phyloP scores from a whole-genome alignment of 2,113 vertebrate genomes.

The Brachyhypopomus occidentalis region DNA sequence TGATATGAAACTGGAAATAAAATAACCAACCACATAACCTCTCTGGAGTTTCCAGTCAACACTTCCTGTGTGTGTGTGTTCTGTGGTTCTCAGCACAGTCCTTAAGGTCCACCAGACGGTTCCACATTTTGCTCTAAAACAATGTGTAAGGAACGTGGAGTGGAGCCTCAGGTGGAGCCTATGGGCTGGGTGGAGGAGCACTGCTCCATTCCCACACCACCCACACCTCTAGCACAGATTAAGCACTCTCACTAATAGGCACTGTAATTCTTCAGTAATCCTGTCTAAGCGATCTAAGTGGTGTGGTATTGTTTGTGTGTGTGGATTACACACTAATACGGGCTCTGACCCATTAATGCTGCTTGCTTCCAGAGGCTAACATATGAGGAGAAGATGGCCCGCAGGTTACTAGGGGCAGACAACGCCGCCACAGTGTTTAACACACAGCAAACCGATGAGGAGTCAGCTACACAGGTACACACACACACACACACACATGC shows the following conservation, averaged over 20 bases:
- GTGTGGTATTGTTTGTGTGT: constrained; percentile 23
- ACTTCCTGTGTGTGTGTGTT: too few species aligned
- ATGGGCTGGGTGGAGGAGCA: too few species aligned
- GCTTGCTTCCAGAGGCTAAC: constrained; percentile 89
- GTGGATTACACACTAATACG: constrained; percentile 70
- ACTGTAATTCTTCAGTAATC: background rate
- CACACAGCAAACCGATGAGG: constrained; percentile 89
- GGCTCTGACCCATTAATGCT: constrained; percentile 70
- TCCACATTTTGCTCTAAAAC: too few species aligned
- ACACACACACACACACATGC: constrained; percentile 2
- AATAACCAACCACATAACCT: background rate
- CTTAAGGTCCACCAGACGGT: too few species aligned
- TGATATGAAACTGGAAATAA: background rate
- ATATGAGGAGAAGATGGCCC: constrained; percentile 98
- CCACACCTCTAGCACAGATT: background rate
- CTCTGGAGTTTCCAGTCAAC: too few species aligned
- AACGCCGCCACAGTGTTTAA: constrained; percentile 91
- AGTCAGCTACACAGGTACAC: constrained; percentile 75
- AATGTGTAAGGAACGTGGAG: too few species aligned
- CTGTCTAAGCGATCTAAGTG: constrained; percentile 31
- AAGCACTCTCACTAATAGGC: constrained; percentile 15
- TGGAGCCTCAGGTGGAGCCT: too few species aligned
- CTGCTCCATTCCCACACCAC: constrained; percentile 10
- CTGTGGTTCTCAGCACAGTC: too few species aligned
- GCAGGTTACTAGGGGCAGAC: constrained; percentile 92